These are phyloP conservation scores for Daktulosphaira vitifoliae DNA, from an alignment of 1,140 invertebrate species.

Conservation along the genomic window DNA sequence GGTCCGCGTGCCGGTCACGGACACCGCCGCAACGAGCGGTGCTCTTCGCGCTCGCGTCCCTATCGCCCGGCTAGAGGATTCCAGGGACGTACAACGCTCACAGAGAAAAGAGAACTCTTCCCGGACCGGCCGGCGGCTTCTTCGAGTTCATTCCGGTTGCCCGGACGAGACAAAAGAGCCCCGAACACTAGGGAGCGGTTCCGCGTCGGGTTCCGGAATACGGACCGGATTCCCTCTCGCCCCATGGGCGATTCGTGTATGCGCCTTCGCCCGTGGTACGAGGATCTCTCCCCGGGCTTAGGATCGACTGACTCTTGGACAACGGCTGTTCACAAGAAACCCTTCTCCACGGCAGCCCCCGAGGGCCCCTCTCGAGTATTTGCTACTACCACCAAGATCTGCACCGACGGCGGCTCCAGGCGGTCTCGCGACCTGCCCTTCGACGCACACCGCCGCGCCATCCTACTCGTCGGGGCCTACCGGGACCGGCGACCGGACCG, in stretches of 20 bases:
- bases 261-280: constrained; percentile 35
- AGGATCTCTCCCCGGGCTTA: constrained; percentile 55
- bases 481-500: constrained; percentile 11
- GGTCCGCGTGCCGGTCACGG: constrained; percentile 57
- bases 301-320: constrained; percentile 82
- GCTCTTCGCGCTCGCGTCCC: constrained; percentile 61
- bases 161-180: constrained; percentile 48
- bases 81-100: constrained; percentile 63
- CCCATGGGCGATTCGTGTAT: constrained; percentile 37
- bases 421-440: constrained; percentile 65
- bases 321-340: constrained; percentile 86
- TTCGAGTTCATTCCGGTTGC: constrained; percentile 58
- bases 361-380: constrained; percentile 57
- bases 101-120: constrained; percentile 74
- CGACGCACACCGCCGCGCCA: constrained; percentile 60
- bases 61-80: constrained; percentile 63
- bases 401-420: constrained; percentile 68
- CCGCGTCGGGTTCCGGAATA: constrained; percentile 65
- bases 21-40: constrained; percentile 60
- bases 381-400: constrained; percentile 75
- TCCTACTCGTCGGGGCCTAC: constrained; percentile 59
- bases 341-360: constrained; percentile 74
- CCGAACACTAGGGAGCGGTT: constrained; percentile 45
- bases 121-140: constrained; percentile 64
- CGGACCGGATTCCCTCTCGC: constrained; percentile 63